Base-by-base conservation (phyloP, 2,113 vertebrate species). In the Hystrix cristata region DNA sequence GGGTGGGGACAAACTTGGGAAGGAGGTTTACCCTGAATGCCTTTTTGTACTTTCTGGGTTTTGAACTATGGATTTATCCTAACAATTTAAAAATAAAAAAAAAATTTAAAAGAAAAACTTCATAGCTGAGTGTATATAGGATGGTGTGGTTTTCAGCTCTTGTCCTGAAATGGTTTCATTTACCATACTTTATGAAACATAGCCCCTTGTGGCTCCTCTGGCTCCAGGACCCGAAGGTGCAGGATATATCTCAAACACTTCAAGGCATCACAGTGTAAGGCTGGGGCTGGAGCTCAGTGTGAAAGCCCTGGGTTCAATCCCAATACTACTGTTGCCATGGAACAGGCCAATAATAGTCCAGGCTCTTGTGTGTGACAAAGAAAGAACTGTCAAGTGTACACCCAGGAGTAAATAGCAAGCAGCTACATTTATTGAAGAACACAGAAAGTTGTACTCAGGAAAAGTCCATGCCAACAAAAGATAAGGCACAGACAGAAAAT, bases 121-220 rank as follows among this genome's bases (percentile, higher is more conserved):
- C 48, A 55, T 48, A 67, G 6, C 62, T 87, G 76, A 88, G 48
- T 16, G 4, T 78, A 53, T 72, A 60, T 12, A 94, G n/a, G 15
- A 55, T 34, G 31, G 15, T 53, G n/a, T 65, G 48, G 11, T 60
- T 29, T 82, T 80, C 25, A 64, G 59, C 31, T 93, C 85, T 90
- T 91, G 27, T 86, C 53, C 83, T 91, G 79, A 81, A 84, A 76
- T 43, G 7, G 38, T 80, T 93, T 93, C 21, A 91, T 88, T 84
- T 34, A 81, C n/a, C 69, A 7, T 27, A 31, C 19, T 79, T 46
- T 67, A 27, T 51, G 79, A 88, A 79, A 87, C 29, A 83, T 34
- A 92, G 23, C 4, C 48, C 62, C 38, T n/a, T 31, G 5, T 12
- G 19, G 38, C 71, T 96, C 29, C 62, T 87, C 48, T 55, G 25